Percentiles rank a stretch among this genome's conserved stretches.
phyloP scores from a whole-genome alignment of 1,140 invertebrate genomes.

The Panagrolaimus sp. region DNA sequence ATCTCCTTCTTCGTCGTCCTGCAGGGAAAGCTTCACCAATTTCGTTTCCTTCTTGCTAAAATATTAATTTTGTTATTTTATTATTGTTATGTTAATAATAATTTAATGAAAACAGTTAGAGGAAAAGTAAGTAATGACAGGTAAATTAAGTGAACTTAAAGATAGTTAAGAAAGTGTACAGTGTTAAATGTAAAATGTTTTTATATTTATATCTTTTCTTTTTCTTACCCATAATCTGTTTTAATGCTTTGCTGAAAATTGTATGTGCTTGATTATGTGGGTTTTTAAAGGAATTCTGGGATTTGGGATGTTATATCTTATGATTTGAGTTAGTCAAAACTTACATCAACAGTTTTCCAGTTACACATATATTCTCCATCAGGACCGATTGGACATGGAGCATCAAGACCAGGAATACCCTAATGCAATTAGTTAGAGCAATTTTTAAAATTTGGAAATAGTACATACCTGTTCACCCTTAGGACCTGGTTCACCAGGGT shows the following conservation, averaged over 20 bases:
- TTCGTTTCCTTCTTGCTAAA: slow-evolving; percentile 15
- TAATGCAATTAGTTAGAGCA: slow-evolving; percentile 34
- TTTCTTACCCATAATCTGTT: slow-evolving; percentile 15
- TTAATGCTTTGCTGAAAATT: slow-evolving; percentile 6
- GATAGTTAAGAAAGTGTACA: slow-evolving; percentile 4
- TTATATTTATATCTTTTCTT: not conserved
- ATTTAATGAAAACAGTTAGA: not conserved
- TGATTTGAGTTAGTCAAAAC: not conserved
- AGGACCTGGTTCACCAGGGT: slow-evolving; percentile 67
- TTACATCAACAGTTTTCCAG: slow-evolving; percentile 13
- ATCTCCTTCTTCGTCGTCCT: not conserved
- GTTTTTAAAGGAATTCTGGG: not conserved
- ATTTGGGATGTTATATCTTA: not conserved
- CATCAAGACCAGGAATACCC: slow-evolving; percentile 88
- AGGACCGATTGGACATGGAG: slow-evolving; percentile 84
- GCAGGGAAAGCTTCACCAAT: not conserved
- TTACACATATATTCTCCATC: slow-evolving; percentile 66
- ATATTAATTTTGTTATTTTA: not conserved
- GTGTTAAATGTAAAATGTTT: not conserved
- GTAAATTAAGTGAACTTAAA: not conserved
- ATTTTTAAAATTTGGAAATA: slow-evolving; percentile 64
- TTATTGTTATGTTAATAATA: not conserved
- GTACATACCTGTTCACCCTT: slow-evolving; percentile 72
- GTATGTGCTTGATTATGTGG: slow-evolving; percentile 3
- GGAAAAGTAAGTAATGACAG: not conserved